Evolutionary conservation across 2,797 vertebrate species (phyloP).

Genomic region (Pseudocheirus occidentalis): DNA sequence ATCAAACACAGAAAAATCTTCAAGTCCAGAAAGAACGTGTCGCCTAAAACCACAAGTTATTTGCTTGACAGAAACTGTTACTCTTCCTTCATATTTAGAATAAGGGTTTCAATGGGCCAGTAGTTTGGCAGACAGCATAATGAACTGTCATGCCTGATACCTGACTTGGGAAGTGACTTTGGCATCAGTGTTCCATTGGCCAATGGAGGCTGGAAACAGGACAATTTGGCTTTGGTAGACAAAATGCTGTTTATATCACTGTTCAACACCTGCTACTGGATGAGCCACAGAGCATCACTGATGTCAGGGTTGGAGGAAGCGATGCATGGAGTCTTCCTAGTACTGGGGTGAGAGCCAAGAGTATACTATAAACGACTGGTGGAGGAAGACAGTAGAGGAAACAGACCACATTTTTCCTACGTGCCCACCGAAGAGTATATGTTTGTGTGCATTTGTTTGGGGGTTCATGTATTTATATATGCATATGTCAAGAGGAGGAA

Average conservation of each 20-base stretch:
- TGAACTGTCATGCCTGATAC: constrained; percentile 52
- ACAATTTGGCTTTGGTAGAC: constrained; percentile 44
- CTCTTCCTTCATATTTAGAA: constrained; percentile 63
- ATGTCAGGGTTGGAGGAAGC: constrained; percentile 31
- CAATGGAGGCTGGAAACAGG: constrained; percentile 32
- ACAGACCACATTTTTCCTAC: neutral
- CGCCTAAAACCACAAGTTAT: constrained; percentile 39
- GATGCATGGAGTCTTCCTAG: constrained; percentile 34
- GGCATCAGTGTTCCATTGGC: constrained; percentile 22
- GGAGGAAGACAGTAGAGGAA: constrained; percentile 7
- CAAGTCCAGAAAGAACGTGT: neutral
- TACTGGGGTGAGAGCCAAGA: constrained; percentile 31
- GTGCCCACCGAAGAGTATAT: neutral
- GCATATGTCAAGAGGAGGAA: neutral
- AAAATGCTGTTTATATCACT: constrained; percentile 60
- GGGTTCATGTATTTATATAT: neutral
- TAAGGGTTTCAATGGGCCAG: constrained; percentile 46
- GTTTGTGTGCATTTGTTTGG: neutral
- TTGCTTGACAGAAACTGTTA: constrained; percentile 41
- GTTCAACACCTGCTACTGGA: constrained; percentile 63
- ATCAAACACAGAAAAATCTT: constrained; percentile 56
- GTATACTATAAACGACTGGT: neutral
- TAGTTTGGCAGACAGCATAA: constrained; percentile 65
- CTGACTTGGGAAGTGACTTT: constrained; percentile 64
- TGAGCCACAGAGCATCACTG: neutral